phyloP scores from a whole-genome alignment of 2,888 invertebrate genomes.

The Tetragonula carbonaria region DNA sequence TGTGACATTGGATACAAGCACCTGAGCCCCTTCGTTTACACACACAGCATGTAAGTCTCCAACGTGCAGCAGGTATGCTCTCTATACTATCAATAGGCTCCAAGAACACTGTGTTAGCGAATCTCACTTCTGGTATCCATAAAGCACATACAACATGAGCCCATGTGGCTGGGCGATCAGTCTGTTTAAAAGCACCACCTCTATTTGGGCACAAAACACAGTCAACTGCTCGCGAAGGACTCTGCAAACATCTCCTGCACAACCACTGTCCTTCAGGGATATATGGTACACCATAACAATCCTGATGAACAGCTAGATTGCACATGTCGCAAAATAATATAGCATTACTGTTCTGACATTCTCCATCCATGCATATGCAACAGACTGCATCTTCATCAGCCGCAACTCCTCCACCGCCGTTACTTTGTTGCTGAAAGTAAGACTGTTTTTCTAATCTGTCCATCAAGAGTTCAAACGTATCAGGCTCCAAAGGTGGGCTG shows the following conservation, averaged over 20 bases:
- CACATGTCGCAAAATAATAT: conserved; percentile 99
- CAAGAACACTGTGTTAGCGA: conserved; percentile 98
- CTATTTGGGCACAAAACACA: conserved; percentile 99
- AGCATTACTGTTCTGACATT: conserved; percentile 99
- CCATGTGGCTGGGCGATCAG: conserved; percentile 95
- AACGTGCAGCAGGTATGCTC: conserved; percentile 97
- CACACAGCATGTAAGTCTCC: conserved; percentile 98
- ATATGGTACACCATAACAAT: conserved; percentile 99
- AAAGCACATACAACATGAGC: conserved; percentile 93
- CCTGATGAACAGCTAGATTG: conserved; percentile 99
- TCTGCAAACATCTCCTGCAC: conserved; percentile 97
- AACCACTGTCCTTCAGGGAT: conserved; percentile 99
- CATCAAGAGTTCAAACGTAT: conserved; percentile 97
- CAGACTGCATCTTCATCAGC: conserved; percentile 99
- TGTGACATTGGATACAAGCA: conserved; percentile 99
- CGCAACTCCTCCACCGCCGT: conserved; percentile 88
- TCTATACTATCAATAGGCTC: conserved; percentile 99
- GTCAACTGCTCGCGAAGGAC: conserved; percentile 97
- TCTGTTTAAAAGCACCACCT: conserved; percentile 99
- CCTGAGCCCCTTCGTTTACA: conserved; percentile 97
- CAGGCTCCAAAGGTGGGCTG: conserved; percentile 90
- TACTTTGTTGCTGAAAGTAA: conserved; percentile 93
- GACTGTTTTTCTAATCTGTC: conserved; percentile 99
- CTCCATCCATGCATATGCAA: conserved; percentile 99
- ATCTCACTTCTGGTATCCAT: conserved; percentile 90